Conservation (phyloP, 2,797 vertebrate species). For the Mormyrus hasselquistii region DNA sequence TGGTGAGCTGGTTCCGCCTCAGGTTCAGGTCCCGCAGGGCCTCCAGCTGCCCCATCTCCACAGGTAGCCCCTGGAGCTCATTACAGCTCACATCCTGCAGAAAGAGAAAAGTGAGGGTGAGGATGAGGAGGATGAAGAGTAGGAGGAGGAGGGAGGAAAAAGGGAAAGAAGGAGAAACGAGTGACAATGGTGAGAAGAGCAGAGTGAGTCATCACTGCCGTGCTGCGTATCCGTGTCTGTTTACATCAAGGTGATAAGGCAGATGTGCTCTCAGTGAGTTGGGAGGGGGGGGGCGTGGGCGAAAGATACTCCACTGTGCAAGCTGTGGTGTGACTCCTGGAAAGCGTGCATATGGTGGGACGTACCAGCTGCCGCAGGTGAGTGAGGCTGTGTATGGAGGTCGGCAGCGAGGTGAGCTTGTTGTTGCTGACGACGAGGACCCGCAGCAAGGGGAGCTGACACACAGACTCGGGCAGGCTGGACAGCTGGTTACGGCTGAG, state of each 20-base stretch:
- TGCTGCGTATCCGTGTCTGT: not conserved
- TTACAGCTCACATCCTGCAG: constrained; percentile 84
- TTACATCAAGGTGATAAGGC: not conserved
- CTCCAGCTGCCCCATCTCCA: constrained; percentile 70
- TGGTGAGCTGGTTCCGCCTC: constrained; percentile 74
- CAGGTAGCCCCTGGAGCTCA: constrained; percentile 74
- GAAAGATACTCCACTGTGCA: not conserved
- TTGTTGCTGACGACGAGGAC: constrained; percentile 89
- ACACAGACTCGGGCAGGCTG: constrained; percentile 71
- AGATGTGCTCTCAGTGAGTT: not conserved
- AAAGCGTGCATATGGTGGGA: constrained; percentile 3
- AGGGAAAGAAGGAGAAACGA: not conserved
- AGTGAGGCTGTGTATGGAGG: constrained; percentile 67
- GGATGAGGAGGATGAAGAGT: not conserved
- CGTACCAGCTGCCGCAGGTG: constrained; percentile 83
- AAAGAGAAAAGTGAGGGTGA: not conserved
- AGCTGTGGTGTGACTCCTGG: not conserved
- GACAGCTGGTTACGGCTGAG: constrained; percentile 82
- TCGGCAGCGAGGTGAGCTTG: constrained; percentile 73
- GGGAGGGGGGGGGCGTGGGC: not conserved
- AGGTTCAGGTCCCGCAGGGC: constrained; percentile 79
- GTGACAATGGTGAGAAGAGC: not conserved
- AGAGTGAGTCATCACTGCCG: not conserved
- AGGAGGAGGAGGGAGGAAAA: not conserved
- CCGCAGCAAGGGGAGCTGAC: constrained; percentile 79